Evolutionary conservation across 2,888 invertebrate species (phyloP).

Genomic region (Anaspis maculata): DNA sequence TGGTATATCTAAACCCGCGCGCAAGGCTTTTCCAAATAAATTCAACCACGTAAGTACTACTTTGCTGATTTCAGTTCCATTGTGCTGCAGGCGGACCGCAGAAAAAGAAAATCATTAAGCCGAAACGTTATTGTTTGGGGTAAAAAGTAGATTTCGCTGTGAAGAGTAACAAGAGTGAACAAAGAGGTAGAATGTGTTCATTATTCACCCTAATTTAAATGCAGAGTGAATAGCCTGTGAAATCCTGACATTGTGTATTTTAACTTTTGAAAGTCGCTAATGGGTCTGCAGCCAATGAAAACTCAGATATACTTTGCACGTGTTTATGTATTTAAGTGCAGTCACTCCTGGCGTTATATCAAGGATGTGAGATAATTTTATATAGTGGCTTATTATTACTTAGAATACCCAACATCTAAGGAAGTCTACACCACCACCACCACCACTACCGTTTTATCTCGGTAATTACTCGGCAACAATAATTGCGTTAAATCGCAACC

Average conservation of each 20-base stretch:
- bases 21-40: too few species aligned
- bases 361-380: slow-evolving; percentile 9
- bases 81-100: too few species aligned
- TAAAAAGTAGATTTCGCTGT: too few species aligned
- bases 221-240: slow-evolving; percentile 8
- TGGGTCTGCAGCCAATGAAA: slow-evolving; percentile 14
- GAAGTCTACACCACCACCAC: too few species aligned
- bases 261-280: slow-evolving; percentile 20
- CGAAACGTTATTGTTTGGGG: too few species aligned
- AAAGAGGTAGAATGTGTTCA: slow-evolving; percentile 9
- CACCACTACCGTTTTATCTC: slow-evolving; percentile 3
- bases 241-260: slow-evolving; percentile 16
- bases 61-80: too few species aligned
- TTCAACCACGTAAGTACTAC: too few species aligned
- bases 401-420: too few species aligned
- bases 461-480: slow-evolving; percentile 6
- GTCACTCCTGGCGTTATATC: slow-evolving; percentile 1
- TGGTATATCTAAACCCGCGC: too few species aligned
- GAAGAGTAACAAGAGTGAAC: too few species aligned
- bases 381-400: slow-evolving; percentile 6
- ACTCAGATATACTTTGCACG: too few species aligned
- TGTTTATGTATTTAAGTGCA: slow-evolving; percentile 10
- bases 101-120: too few species aligned
- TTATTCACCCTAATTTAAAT: slow-evolving; percentile 9
- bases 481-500: slow-evolving; percentile 1